These are phyloP conservation scores for Lophius piscatorius DNA, from an alignment of 2,113 vertebrate species.

Conservation along the genomic window DNA sequence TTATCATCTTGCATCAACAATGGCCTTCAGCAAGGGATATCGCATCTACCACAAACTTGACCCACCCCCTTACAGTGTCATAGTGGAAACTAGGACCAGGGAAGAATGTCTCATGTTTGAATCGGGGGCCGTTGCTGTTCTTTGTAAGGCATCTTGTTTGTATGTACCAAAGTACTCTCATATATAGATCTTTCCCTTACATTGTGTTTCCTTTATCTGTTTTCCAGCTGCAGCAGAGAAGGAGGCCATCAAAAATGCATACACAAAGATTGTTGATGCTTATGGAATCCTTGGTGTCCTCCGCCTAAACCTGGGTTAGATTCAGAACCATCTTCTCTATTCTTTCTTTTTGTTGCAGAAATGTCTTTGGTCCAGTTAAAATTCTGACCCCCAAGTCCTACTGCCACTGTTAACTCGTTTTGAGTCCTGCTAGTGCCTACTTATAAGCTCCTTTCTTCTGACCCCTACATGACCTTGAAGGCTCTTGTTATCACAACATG, in stretches of 20 bases:
- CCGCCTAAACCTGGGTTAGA: constrained; percentile 94
- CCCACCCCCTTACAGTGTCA: constrained; percentile 93
- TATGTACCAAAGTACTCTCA: background rate
- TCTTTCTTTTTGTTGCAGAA: background rate
- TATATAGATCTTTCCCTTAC: background rate
- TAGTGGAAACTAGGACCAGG: constrained; percentile 91
- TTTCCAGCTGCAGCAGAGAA: constrained; percentile 90
- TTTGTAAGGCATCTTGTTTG: constrained; percentile 85
- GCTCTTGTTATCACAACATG: constrained; percentile 61
- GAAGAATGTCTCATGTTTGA: constrained; percentile 98
- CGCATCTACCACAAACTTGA: constrained; percentile 97
- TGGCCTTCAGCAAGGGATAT: constrained; percentile 99
- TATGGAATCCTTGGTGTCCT: constrained; percentile 96
- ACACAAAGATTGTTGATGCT: constrained; percentile 93
- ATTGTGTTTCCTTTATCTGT: constrained; percentile 32
- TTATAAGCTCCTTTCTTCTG: constrained; percentile 56
- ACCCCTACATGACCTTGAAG: constrained; percentile 50
- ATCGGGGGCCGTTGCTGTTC: constrained; percentile 93
- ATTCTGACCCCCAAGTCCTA: background rate
- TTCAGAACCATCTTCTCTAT: background rate
- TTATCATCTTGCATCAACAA: constrained; percentile 68
- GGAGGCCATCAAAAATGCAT: constrained; percentile 91
- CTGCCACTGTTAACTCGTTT: background rate
- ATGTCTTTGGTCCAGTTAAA: background rate
- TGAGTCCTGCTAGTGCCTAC: constrained; percentile 16